These are phyloP conservation scores for Trinorchestia longiramus DNA, from an alignment of 1,140 invertebrate species.

Conservation along the genomic window DNA sequence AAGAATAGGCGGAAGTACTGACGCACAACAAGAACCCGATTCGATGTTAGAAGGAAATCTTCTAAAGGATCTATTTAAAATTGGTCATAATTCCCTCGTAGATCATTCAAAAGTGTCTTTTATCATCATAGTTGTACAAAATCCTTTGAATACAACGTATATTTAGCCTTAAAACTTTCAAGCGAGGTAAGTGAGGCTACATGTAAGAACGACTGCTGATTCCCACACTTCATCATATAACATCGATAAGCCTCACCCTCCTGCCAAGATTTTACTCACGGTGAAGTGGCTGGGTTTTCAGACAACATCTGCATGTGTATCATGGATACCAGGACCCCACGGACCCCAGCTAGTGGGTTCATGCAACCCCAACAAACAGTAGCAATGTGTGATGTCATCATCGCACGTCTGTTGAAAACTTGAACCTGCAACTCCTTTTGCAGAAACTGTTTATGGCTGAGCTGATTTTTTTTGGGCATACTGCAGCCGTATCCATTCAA, in stretches of 20 bases:
- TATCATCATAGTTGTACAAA: neutral
- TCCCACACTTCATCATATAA: neutral
- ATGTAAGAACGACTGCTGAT: neutral
- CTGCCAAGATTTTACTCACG: neutral
- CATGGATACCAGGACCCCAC: neutral
- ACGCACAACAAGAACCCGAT: neutral
- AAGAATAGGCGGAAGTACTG: neutral
- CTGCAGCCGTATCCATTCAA: neutral
- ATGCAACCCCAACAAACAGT: neutral
- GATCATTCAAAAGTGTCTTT: neutral
- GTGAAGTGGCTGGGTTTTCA: neutral
- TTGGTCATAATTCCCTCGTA: neutral
- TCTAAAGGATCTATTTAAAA: neutral
- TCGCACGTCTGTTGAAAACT: neutral
- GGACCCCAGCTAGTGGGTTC: neutral
- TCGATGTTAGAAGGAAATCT: neutral
- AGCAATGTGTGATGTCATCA: neutral
- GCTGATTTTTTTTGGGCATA: neutral
- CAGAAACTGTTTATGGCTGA: neutral
- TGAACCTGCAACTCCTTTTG: neutral
- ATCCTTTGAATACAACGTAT: neutral
- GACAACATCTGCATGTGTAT: neutral
- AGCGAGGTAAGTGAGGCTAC: neutral
- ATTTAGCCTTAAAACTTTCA: neutral
- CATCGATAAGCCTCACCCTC: neutral